A percentile compares a stretch with the other conserved stretches of the same genome.
Evolutionary conservation across 2,113 vertebrate genomes (phyloP).

Genomic region (Platysternon megacephalum): DNA sequence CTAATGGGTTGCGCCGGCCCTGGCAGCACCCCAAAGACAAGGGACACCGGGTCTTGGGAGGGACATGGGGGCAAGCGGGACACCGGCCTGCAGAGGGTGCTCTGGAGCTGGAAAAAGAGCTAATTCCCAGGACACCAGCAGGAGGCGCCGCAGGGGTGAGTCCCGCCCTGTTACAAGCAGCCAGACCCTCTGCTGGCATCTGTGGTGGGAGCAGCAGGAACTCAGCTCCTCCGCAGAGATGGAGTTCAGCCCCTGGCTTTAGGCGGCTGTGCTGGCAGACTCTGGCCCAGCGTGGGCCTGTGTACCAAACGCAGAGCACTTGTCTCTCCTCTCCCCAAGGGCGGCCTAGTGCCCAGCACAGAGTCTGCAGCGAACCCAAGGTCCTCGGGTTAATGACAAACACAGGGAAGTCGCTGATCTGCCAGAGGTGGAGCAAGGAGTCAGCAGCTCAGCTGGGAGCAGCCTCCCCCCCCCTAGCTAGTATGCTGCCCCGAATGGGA

Average conservation of each 20-base stretch:
- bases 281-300: neutral
- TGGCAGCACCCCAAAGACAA: too few relatives aligned
- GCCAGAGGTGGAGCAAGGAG: neutral
- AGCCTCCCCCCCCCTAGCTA: neutral
- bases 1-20: too few relatives aligned
- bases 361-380: accelerated
- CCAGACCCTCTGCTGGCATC: accelerated
- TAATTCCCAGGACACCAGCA: too few relatives aligned
- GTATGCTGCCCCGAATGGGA: accelerated
- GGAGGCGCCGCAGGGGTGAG: too few relatives aligned
- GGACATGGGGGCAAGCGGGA: too few relatives aligned
- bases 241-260: accelerated
- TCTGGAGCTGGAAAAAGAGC: too few relatives aligned
- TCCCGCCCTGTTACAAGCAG: neutral
- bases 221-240: neutral
- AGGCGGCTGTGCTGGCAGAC: neutral
- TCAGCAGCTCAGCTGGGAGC: accelerated
- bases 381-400: neutral
- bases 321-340: neutral
- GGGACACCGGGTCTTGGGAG: too few relatives aligned
- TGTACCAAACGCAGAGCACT: neutral
- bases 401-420: neutral
- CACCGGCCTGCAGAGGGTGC: too few relatives aligned
- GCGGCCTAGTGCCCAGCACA: neutral
- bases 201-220: neutral